These are phyloP conservation scores for Enteromius unitaeniatus DNA, from an alignment of 2,797 vertebrate genomes.

Conservation along the genomic window DNA sequence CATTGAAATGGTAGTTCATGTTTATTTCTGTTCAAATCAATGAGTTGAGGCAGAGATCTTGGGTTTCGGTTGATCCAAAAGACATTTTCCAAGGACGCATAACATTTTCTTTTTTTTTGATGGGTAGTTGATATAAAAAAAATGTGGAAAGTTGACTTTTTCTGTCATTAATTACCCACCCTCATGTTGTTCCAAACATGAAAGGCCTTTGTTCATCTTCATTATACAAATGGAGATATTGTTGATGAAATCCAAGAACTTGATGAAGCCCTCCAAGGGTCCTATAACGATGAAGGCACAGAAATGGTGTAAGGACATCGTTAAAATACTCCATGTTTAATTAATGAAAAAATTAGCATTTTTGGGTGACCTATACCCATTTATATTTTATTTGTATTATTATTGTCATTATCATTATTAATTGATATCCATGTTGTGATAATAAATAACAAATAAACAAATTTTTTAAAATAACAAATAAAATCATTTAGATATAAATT, in stretches of 20 bases:
- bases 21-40: slow-evolving; percentile 13
- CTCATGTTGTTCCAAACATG: background rate
- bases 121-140: background rate
- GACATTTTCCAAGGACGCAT: background rate
- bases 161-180: no score
- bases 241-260: background rate
- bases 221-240: background rate
- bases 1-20: background rate
- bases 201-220: background rate
- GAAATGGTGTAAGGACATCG: no score
- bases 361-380: background rate
- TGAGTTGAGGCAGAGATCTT: background rate
- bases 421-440: background rate
- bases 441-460: no score
- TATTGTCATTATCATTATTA: background rate
- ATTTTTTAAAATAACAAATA: no score
- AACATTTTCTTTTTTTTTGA: background rate
- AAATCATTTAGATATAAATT: background rate
- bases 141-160: no score
- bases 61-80: background rate
- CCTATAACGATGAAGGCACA: no score
- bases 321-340: background rate
- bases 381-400: background rate
- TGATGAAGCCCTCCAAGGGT: background rate
- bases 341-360: background rate